Conservation (phyloP, 2,797 vertebrate species). For the Knipowitschia caucasica region DNA sequence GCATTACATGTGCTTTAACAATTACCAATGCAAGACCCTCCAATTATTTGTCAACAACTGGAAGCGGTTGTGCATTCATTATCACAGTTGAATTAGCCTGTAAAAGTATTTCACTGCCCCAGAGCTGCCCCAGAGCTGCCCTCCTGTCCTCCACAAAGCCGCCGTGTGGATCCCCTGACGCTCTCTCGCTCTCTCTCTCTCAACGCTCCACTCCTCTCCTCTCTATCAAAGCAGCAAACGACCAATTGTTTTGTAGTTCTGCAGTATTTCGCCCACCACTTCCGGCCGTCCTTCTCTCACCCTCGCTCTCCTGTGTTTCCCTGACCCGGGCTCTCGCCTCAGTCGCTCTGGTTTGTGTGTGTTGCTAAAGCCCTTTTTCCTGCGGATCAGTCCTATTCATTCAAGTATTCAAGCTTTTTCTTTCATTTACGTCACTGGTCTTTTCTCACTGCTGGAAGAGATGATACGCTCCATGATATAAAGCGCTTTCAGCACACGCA, state of each 20-base stretch:
- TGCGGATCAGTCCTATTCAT: slow-evolving; percentile 14
- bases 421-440: slow-evolving; percentile 5
- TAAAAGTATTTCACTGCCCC: too few relatives aligned
- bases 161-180: slow-evolving; percentile 47
- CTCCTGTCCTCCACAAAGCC: slow-evolving; percentile 43
- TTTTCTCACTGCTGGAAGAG: slow-evolving; percentile 11
- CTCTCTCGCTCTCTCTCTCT: slow-evolving; percentile 26
- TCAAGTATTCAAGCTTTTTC: slow-evolving; percentile 2
- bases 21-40: not conserved
- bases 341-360: slow-evolving; percentile 39
- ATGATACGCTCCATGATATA: not conserved
- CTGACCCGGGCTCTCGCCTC: slow-evolving; percentile 35
- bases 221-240: slow-evolving; percentile 51
- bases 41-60: not conserved
- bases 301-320: slow-evolving; percentile 20
- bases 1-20: too few relatives aligned
- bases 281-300: slow-evolving; percentile 37
- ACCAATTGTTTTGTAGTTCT: slow-evolving; percentile 56
- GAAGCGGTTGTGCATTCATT: not conserved
- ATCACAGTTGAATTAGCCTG: too few relatives aligned
- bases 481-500: not conserved
- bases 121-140: slow-evolving; percentile 16
- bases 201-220: slow-evolving; percentile 29
- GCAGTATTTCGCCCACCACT: slow-evolving; percentile 60
- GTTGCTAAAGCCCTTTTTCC: slow-evolving; percentile 23